These are phyloP conservation scores for Eurois occulta DNA, from an alignment of 2,888 invertebrate genomes.

Conservation along the genomic window DNA sequence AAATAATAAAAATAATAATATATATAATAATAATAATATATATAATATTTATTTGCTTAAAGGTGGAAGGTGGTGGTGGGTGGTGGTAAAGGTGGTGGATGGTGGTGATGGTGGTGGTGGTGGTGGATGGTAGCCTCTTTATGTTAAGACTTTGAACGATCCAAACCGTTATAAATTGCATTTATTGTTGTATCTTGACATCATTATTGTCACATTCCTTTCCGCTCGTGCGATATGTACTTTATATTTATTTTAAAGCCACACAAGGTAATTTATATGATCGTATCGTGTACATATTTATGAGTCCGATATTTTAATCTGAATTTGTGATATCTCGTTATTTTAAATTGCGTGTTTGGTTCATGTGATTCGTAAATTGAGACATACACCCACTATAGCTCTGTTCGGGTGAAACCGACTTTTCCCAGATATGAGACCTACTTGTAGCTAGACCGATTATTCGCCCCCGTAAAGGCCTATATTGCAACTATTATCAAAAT, in stretches of 20 bases:
- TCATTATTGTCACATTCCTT: not conserved
- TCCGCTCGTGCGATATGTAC: not conserved
- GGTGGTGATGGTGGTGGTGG: too few relatives aligned
- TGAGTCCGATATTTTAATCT: slow-evolving; percentile 58
- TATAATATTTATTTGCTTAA: too few relatives aligned
- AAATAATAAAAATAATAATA: too few relatives aligned
- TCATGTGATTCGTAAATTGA: slow-evolving; percentile 35
- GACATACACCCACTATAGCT: not conserved
- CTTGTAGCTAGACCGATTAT: not conserved
- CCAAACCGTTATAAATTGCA: not conserved
- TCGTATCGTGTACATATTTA: slow-evolving; percentile 47
- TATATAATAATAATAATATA: too few relatives aligned
- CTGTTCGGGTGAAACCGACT: not conserved
- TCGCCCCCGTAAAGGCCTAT: not conserved
- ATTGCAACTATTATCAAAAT: not conserved
- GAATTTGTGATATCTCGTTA: slow-evolving; percentile 42
- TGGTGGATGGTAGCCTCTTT: too few relatives aligned
- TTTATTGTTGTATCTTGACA: slow-evolving; percentile 8
- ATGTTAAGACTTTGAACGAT: not conserved
- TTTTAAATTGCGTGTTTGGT: slow-evolving; percentile 46
- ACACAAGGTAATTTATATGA: slow-evolving; percentile 46
- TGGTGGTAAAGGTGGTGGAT: too few relatives aligned
- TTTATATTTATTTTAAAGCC: slow-evolving; percentile 21
- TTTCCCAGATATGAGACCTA: not conserved
- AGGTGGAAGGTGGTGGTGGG: too few relatives aligned